These are phyloP conservation scores for Planococcus citri DNA, from an alignment of 1,140 invertebrate genomes.

Conservation along the genomic window DNA sequence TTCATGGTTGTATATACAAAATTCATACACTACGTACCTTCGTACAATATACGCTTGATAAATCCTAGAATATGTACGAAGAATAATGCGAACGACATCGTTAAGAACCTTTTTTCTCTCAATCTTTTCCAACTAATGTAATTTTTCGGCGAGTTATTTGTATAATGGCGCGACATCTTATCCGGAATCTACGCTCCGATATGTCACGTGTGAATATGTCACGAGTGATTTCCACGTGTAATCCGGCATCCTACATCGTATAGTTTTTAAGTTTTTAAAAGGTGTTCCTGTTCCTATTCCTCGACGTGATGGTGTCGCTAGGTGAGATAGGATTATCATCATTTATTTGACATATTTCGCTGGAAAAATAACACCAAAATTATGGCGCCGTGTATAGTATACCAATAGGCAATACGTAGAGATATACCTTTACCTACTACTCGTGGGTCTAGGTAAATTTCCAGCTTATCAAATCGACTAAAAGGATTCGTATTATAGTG, in stretches of 20 bases:
- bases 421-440: too few species aligned
- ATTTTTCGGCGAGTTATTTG: neutral
- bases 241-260: neutral
- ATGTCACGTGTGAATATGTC: neutral
- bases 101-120: too few species aligned
- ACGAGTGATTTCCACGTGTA: neutral
- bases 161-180: conserved; percentile 2
- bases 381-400: neutral
- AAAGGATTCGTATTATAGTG: too few species aligned
- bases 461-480: too few species aligned
- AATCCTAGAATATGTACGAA: too few species aligned
- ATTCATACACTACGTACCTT: too few species aligned
- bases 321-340: neutral
- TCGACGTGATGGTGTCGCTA: neutral
- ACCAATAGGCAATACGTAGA: too few species aligned
- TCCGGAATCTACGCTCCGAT: neutral
- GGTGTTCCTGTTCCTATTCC: too few species aligned
- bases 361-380: neutral
- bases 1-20: too few species aligned
- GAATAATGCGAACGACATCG: too few species aligned
- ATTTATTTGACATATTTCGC: neutral
- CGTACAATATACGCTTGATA: too few species aligned
- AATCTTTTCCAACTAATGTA: neutral
- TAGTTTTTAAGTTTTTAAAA: neutral
- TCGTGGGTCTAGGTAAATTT: too few species aligned